phyloP scores from a whole-genome alignment of 1,140 invertebrate genomes.

The Drosophila sproati region DNA sequence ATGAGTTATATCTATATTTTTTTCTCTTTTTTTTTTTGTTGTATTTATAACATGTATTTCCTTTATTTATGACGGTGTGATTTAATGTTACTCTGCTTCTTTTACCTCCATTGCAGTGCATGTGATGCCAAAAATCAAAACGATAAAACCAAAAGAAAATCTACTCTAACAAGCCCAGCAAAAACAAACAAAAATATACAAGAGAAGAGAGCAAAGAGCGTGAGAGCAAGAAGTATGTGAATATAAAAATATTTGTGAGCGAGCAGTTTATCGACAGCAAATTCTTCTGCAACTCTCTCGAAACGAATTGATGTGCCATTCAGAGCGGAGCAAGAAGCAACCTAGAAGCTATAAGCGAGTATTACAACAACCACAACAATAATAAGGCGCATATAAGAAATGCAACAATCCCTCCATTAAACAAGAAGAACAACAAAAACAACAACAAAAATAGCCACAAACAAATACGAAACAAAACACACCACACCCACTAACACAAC shows the following conservation, averaged over 20 bases:
- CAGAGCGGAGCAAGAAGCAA: slow-evolving; percentile 58
- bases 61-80: neutral
- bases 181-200: slow-evolving; percentile 1
- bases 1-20: neutral
- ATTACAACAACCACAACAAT: slow-evolving; percentile 58
- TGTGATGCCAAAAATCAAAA: slow-evolving; percentile 66
- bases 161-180: slow-evolving; percentile 4
- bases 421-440: slow-evolving; percentile 46
- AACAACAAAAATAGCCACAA: slow-evolving; percentile 8
- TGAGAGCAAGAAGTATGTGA: slow-evolving; percentile 52
- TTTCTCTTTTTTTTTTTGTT: neutral
- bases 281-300: slow-evolving; percentile 22
- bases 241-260: slow-evolving; percentile 41
- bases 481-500: slow-evolving; percentile 9
- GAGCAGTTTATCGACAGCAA: slow-evolving; percentile 27
- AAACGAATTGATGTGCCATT: slow-evolving; percentile 73
- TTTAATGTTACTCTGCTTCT: slow-evolving; percentile 12
- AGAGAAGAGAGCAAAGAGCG: slow-evolving; percentile 8
- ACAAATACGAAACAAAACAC: neutral
- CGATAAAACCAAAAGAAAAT: slow-evolving; percentile 29
- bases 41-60: neutral
- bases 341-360: slow-evolving; percentile 77
- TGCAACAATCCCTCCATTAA: slow-evolving; percentile 78
- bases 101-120: slow-evolving; percentile 61
- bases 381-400: slow-evolving; percentile 40